A percentile compares a stretch with the other conserved stretches of the same genome.
Conservation (phyloP, 2,888 invertebrate genomes). For the Willowsia nigromaculata region DNA sequence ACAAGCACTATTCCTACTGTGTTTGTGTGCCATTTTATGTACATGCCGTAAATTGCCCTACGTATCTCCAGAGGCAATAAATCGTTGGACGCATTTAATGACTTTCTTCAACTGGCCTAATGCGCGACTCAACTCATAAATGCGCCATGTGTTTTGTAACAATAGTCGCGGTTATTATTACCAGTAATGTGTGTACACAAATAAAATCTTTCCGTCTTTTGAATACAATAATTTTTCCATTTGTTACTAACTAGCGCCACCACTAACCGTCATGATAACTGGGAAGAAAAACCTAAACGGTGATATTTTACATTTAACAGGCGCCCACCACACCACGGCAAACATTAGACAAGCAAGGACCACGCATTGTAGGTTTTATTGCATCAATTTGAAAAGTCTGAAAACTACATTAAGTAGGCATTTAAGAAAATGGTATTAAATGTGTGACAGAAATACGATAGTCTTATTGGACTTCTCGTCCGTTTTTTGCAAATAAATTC, state of each 20-base stretch:
- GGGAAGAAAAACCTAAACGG: not conserved
- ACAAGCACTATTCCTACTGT: not conserved
- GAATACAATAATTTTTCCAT: slow-evolving; percentile 49
- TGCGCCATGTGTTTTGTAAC: slow-evolving; percentile 50
- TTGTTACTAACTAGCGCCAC: slow-evolving; percentile 12
- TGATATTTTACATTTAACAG: slow-evolving; percentile 12
- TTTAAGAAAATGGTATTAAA: not conserved
- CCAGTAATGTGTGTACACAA: slow-evolving; percentile 50
- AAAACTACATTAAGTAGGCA: not conserved
- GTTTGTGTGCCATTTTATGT: slow-evolving; percentile 34
- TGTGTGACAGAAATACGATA: not conserved
- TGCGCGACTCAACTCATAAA: slow-evolving; percentile 70
- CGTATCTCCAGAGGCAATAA: slow-evolving; percentile 67
- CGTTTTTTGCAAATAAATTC: not conserved
- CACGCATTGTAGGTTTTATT: not conserved
- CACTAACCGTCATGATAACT: slow-evolving; percentile 16
- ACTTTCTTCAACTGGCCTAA: slow-evolving; percentile 69
- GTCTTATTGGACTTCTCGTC: not conserved
- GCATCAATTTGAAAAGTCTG: not conserved
- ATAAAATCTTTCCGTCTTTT: slow-evolving; percentile 51
- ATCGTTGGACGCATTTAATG: slow-evolving; percentile 71
- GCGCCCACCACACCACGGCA: not conserved
- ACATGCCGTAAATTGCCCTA: slow-evolving; percentile 63
- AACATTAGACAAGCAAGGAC: too few relatives aligned
- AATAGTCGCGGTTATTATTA: slow-evolving; percentile 36